These are phyloP conservation scores for Neomicropteryx cornuta DNA, from an alignment of 1,140 invertebrate genomes.

Conservation along the genomic window DNA sequence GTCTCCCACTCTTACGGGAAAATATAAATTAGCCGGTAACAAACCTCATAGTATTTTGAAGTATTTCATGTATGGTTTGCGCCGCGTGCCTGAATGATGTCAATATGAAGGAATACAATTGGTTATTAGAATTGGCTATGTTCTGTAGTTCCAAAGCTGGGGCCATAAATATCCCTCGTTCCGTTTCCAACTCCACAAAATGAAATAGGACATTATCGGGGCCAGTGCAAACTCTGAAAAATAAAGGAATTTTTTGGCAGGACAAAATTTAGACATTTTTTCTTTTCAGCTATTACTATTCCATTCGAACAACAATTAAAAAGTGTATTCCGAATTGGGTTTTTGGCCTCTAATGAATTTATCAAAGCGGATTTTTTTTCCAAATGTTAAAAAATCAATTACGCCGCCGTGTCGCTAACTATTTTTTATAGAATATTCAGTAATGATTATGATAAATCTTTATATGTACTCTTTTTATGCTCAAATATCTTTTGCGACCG, in stretches of 20 bases:
- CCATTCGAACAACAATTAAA: too few species aligned
- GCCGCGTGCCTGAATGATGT: conserved; percentile 53
- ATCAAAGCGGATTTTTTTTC: too few species aligned
- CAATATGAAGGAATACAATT: conserved; percentile 45
- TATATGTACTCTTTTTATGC: too few species aligned
- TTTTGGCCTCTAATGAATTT: too few species aligned
- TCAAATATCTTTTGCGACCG: too few species aligned
- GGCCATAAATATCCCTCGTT: conserved; percentile 52
- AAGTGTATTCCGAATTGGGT: too few species aligned
- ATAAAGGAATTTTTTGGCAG: conserved; percentile 1
- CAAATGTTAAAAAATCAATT: too few species aligned
- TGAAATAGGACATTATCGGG: conserved; percentile 55
- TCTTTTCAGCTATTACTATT: too few species aligned
- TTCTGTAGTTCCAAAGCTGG: conserved; percentile 39
- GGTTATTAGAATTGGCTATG: conserved; percentile 29
- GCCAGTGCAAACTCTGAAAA: conserved; percentile 47
- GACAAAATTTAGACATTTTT: too few species aligned
- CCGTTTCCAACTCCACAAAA: conserved; percentile 53
- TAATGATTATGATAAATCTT: too few species aligned
- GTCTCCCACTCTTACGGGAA: conserved; percentile 43
- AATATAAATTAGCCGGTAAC: conserved; percentile 36
- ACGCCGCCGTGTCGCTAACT: too few species aligned
- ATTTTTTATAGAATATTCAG: too few species aligned
- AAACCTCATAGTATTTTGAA: conserved; percentile 59
- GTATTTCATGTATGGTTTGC: conserved; percentile 54